A percentile compares a stretch with the other conserved stretches of the same genome.
phyloP scores from a whole-genome alignment of 1,140 invertebrate species.

The Orchestia grillus region DNA sequence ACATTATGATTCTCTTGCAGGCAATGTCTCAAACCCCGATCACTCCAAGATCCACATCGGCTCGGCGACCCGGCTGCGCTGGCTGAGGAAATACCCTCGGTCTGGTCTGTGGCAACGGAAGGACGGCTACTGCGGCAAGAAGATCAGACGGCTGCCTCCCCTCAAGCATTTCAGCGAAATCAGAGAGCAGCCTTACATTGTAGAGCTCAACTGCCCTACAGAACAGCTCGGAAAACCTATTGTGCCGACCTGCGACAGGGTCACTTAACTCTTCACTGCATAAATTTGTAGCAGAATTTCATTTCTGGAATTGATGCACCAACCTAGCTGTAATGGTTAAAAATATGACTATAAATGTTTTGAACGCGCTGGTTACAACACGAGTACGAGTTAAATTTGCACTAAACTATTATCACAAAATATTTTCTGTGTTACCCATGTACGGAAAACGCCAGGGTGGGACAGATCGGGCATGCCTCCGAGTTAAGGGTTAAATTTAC shows the following conservation, averaged over 20 bases:
- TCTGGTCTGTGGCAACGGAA: constrained; percentile 96
- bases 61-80: constrained; percentile 84
- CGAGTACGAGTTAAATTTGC: too few species aligned
- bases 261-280: background rate
- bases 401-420: too few species aligned
- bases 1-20: constrained; percentile 35
- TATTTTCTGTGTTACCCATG: too few species aligned
- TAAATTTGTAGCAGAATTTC: too few species aligned
- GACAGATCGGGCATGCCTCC: too few species aligned
- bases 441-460: too few species aligned
- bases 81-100: constrained; percentile 88
- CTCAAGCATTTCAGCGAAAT: constrained; percentile 69
- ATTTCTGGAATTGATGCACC: too few species aligned
- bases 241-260: background rate
- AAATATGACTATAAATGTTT: too few species aligned
- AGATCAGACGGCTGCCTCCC: constrained; percentile 81
- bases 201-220: constrained; percentile 27
- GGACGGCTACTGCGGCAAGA: constrained; percentile 87
- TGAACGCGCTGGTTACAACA: too few species aligned
- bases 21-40: constrained; percentile 59
- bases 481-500: too few species aligned
- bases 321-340: too few species aligned
- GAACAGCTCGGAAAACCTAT: background rate
- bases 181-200: background rate
- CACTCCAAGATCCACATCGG: constrained; percentile 77